phyloP scores from a whole-genome alignment of 1,140 invertebrate genomes.

The Drosophila parvula region DNA sequence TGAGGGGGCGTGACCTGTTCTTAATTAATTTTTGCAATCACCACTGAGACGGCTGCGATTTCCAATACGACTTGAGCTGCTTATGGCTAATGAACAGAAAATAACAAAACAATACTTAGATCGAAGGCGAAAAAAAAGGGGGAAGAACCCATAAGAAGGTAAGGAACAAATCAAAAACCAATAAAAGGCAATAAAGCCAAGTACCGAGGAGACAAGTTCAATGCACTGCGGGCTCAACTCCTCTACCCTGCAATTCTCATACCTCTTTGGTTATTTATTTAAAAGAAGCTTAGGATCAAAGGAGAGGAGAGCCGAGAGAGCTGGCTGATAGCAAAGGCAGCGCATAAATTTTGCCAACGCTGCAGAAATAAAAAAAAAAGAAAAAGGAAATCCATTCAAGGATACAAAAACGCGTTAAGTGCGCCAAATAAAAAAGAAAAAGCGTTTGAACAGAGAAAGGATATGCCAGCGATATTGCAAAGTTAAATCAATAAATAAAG shows the following conservation, averaged over 20 bases:
- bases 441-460: slow-evolving; percentile 30
- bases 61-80: slow-evolving; percentile 70
- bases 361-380: slow-evolving; percentile 75
- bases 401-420: slow-evolving; percentile 69
- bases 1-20: slow-evolving; percentile 41
- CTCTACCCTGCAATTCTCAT: slow-evolving; percentile 3
- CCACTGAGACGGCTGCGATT: slow-evolving; percentile 46
- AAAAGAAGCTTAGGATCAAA: slow-evolving; percentile 73
- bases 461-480: slow-evolving; percentile 75
- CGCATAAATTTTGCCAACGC: slow-evolving; percentile 73
- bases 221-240: slow-evolving; percentile 51
- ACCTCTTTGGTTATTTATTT: slow-evolving; percentile 68
- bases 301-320: slow-evolving; percentile 10
- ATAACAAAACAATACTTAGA: slow-evolving; percentile 22
- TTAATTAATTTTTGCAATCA: slow-evolving; percentile 77
- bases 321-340: slow-evolving; percentile 35
- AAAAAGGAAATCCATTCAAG: slow-evolving; percentile 68
- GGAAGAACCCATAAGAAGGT: slow-evolving; percentile 22
- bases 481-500: slow-evolving; percentile 83
- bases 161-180: slow-evolving; percentile 75
- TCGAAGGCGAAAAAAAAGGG: neutral
- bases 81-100: slow-evolving; percentile 69
- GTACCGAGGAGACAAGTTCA: slow-evolving; percentile 56
- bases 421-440: slow-evolving; percentile 59
- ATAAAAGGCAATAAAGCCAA: slow-evolving; percentile 72